Evolutionary conservation across 2,888 invertebrate species (phyloP), one percentile per base, ranked within the genome.

Genomic region (Melanostoma scalare): DNA sequence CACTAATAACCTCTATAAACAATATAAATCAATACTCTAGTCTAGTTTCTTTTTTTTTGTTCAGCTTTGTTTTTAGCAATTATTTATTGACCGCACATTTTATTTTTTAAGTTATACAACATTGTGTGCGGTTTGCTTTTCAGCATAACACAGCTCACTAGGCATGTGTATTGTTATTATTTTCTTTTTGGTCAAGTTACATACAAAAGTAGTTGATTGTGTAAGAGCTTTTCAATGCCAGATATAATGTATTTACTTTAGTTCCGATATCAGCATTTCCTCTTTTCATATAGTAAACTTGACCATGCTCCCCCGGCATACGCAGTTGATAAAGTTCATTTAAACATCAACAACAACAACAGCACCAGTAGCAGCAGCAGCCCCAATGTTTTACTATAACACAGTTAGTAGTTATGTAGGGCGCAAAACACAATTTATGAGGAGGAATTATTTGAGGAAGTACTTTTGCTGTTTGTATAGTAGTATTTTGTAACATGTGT

Each of bases 191-290:
- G 36, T 36, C 5, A 20, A 61, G 61, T n/a, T 33, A 48, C 48
- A 63, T 48, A 36, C 4, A 36, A 4, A n/a, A n/a, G 3, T 3
- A 36, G 5, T 2, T 35, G 35, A 53, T 38, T 63, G 30, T n/a
- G 48, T 36, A 38, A 50, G 36, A 36, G 8, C 61, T 38, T 42
- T 63, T 63, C 63, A 63, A 63, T 50, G 63, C 31, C 63, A 63
- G 20, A 46, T 31, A 38, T 6, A 56, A 31, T 44, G 56, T 77
- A 69, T 76, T 56, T 65, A 53, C 53, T 60, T 56, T 30, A 68
- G 79, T 79, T 74, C 50, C 55, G 74, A 73, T 79, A 80, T 55
- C 79, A 63, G 42, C 63, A 58, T 73, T 56, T 77, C 76, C 76
- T 77, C 36, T 76, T 68, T 76, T 68, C 58, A 8, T 36, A 33